phyloP scores from a whole-genome alignment of 2,797 vertebrate species.

The Triplophysa yarkandensis region DNA sequence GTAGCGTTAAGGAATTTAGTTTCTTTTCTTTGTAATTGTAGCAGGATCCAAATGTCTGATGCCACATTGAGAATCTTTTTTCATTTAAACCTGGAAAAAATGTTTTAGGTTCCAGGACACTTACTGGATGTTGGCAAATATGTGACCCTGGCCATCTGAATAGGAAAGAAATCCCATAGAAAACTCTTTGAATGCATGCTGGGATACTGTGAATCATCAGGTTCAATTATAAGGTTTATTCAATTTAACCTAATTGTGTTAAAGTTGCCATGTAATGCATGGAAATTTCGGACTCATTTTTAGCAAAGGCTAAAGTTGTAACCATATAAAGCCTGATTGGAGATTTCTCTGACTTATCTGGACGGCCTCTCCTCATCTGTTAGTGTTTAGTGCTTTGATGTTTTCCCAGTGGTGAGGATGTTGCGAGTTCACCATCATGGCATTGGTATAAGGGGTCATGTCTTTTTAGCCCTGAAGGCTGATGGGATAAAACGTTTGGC shows the following conservation, averaged over 20 bases:
- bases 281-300: not conserved
- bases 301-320: not conserved
- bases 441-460: constrained; percentile 29
- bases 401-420: constrained; percentile 28
- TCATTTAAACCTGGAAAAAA: not conserved
- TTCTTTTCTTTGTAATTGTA: not conserved
- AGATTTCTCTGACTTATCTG: constrained; percentile 11
- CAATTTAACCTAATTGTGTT: too few relatives aligned
- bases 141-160: too few relatives aligned
- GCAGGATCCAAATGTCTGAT: not conserved
- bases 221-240: too few relatives aligned
- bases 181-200: too few relatives aligned
- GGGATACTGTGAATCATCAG: too few relatives aligned
- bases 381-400: constrained; percentile 33
- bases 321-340: not conserved
- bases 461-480: constrained; percentile 23
- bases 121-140: too few relatives aligned
- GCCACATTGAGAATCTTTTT: not conserved
- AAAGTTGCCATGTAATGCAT: too few relatives aligned
- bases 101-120: too few relatives aligned
- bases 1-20: constrained; percentile 18
- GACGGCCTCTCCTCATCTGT: constrained; percentile 35
- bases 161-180: too few relatives aligned
- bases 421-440: constrained; percentile 21
- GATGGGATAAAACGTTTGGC: constrained; percentile 18